These are phyloP conservation scores for Anabacerthia variegaticeps DNA, from an alignment of 2,797 vertebrate species.

Conservation along the genomic window DNA sequence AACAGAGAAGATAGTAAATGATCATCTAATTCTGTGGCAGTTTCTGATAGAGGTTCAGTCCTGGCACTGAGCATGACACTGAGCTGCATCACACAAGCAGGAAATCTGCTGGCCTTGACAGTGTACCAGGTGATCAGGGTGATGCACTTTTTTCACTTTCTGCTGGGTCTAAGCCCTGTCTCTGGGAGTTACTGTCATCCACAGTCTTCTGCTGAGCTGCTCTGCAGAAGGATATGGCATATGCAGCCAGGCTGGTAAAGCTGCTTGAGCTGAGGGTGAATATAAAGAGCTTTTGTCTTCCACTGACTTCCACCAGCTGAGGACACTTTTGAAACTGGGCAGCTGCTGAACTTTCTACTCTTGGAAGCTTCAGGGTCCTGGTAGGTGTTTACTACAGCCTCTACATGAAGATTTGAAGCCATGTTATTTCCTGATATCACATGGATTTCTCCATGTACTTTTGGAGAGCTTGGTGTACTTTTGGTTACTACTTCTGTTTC, in stretches of 20 bases:
- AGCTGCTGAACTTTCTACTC: background rate
- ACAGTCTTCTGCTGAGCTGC: background rate
- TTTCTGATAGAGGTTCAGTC: background rate
- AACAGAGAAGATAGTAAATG: background rate
- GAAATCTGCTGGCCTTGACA: background rate
- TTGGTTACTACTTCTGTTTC: background rate
- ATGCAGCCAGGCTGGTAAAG: background rate
- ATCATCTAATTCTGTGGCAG: background rate
- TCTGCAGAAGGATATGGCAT: background rate
- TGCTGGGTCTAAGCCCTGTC: background rate
- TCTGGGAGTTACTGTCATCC: background rate
- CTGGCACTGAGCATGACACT: too few species aligned
- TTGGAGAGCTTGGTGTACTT: background rate
- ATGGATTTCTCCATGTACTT: background rate
- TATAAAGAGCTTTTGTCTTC: background rate
- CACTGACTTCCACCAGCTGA: background rate
- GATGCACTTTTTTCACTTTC: background rate
- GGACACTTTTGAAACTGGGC: background rate
- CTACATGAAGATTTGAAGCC: background rate
- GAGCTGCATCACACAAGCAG: background rate
- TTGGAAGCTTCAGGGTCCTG: background rate
- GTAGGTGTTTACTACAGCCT: rapidly evolving
- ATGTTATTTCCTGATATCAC: background rate
- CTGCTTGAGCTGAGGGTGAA: background rate
- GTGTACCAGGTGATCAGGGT: background rate